These are phyloP conservation scores for Helicoverpa assulta DNA, from an alignment of 2,888 invertebrate species.

Conservation along the genomic window DNA sequence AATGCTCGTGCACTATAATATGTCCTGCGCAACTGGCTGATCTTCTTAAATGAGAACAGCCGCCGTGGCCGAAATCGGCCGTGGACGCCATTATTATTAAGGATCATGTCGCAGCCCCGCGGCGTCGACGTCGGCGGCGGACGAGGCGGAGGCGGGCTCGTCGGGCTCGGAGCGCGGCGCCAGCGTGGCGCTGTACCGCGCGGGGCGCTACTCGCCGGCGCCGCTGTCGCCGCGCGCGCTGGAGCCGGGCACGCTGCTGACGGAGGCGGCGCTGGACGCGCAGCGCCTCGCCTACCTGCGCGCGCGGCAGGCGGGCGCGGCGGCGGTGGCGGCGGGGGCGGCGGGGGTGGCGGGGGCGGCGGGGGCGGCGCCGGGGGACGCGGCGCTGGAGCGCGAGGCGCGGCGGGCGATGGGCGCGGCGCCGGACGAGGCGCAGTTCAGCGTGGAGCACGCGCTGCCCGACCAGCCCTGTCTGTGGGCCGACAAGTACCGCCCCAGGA, in stretches of 20 bases:
- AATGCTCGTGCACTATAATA: too few species aligned
- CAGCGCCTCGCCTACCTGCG: conserved; percentile 94
- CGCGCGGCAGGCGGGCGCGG: conserved; percentile 86
- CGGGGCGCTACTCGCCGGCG: conserved; percentile 96
- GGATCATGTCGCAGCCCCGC: conserved; percentile 10
- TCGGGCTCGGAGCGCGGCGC: conserved; percentile 66
- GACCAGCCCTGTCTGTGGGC: conserved; percentile 98
- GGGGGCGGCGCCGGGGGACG: conserved; percentile 80
- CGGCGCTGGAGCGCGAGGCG: conserved; percentile 76
- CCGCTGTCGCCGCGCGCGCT: conserved; percentile 91
- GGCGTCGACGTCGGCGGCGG: conserved; percentile 82
- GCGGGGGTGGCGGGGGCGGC: not conserved
- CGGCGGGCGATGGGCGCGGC: conserved; percentile 95
- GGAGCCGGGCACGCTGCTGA: conserved; percentile 93
- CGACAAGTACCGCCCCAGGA: conserved; percentile 99
- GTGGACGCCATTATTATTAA: too few species aligned
- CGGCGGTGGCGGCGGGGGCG: too few species aligned
- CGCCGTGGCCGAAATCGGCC: too few species aligned
- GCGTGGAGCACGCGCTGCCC: conserved; percentile 96
- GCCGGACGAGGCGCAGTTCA: conserved; percentile 97
- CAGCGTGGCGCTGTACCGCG: conserved; percentile 89
- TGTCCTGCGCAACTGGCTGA: too few species aligned
- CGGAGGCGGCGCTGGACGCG: conserved; percentile 94
- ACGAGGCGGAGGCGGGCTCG: conserved; percentile 21
- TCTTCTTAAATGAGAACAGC: too few species aligned